Evolutionary conservation across 2,113 vertebrate genomes (phyloP).

Genomic region (Pongo pygmaeus): DNA sequence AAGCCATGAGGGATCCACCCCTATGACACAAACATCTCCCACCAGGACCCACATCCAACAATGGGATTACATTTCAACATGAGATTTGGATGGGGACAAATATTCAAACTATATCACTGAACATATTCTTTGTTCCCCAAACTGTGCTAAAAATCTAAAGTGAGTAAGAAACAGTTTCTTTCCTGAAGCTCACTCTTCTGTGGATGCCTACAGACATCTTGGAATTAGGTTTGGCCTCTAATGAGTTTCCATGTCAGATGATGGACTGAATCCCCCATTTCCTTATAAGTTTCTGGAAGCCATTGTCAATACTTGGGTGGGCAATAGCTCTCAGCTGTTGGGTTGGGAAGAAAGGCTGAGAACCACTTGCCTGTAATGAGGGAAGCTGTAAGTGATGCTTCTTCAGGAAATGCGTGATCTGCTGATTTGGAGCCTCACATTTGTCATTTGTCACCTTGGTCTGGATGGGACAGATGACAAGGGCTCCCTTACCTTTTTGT

Average conservation of each 20-base stretch:
- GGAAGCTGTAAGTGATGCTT: no score
- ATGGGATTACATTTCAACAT: no score
- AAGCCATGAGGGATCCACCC: no score
- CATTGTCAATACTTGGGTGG: not conserved
- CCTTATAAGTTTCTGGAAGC: not conserved
- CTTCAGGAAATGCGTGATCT: not conserved
- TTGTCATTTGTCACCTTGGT: not conserved
- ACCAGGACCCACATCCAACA: no score
- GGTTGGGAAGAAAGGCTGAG: not conserved
- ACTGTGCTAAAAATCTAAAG: not conserved
- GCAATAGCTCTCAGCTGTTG: not conserved
- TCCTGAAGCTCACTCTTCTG: not conserved
- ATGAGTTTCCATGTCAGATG: not conserved
- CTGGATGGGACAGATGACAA: not conserved
- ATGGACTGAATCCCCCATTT: not conserved
- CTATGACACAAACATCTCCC: no score
- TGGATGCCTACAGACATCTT: not conserved
- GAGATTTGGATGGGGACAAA: no score
- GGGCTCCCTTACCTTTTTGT: not conserved
- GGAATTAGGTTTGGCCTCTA: not conserved
- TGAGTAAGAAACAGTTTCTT: not conserved
- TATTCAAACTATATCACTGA: not conserved
- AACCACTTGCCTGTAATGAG: not conserved
- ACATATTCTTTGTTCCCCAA: not conserved
- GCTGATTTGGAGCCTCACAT: not conserved